Percentiles rank a stretch among this genome's conserved stretches.
phyloP scores from a whole-genome alignment of 2,797 vertebrate species.

The Microctenopoma lineatum region DNA sequence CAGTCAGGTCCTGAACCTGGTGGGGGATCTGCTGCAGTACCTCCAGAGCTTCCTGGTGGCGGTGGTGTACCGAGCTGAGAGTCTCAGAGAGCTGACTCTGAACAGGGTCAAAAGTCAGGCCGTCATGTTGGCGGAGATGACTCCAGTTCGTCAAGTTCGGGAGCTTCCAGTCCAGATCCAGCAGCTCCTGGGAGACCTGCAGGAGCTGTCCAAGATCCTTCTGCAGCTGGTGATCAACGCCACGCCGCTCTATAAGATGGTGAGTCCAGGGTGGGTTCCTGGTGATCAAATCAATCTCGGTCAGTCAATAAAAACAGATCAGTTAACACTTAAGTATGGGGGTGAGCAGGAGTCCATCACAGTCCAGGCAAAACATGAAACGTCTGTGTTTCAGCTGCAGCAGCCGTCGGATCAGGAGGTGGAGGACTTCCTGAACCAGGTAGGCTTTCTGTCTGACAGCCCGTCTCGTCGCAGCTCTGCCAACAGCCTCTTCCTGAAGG shows the following conservation, averaged over 20 bases:
- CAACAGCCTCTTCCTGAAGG: slow-evolving; percentile 77
- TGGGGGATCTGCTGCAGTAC: slow-evolving; percentile 56
- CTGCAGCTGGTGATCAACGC: slow-evolving; percentile 79
- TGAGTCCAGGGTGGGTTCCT: slow-evolving; percentile 39
- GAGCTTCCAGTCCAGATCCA: slow-evolving; percentile 66
- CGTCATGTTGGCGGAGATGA: slow-evolving; percentile 43
- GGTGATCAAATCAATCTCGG: too few relatives aligned
- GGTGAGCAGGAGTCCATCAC: too few relatives aligned
- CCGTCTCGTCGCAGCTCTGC: slow-evolving; percentile 58
- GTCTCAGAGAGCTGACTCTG: slow-evolving; percentile 44
- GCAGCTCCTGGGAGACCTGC: slow-evolving; percentile 63
- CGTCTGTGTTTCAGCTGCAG: slow-evolving; percentile 64
- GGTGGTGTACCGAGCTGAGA: slow-evolving; percentile 56
- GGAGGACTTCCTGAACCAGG: slow-evolving; percentile 73
- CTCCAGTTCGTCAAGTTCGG: slow-evolving; percentile 51
- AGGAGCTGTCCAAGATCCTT: slow-evolving; percentile 71
- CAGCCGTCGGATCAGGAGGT: slow-evolving; percentile 67
- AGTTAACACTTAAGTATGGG: too few relatives aligned
- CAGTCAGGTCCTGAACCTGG: slow-evolving; percentile 52
- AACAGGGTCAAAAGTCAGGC: slow-evolving; percentile 40
- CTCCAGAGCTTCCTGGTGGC: slow-evolving; percentile 64
- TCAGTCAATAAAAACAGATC: too few relatives aligned
- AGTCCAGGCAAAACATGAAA: too few relatives aligned
- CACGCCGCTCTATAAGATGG: slow-evolving; percentile 80
- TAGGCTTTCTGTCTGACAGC: slow-evolving; percentile 50